Evolutionary conservation across 2,888 invertebrate species (phyloP), one percentile per base, ranked within the genome.

Genomic region (Rhagium mordax): DNA sequence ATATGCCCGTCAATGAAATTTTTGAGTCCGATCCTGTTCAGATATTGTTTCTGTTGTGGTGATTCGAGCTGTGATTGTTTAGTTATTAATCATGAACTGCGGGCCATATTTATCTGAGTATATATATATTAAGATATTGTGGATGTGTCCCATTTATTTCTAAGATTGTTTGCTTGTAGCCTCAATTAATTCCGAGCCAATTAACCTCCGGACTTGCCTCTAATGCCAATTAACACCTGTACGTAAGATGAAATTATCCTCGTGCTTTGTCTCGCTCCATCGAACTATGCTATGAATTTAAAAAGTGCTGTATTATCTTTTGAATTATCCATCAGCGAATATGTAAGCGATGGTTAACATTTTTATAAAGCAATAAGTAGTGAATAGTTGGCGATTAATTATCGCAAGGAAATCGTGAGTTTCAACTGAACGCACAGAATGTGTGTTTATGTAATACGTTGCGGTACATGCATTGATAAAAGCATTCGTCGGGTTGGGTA

Each of bases 261-360:
- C 57, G 15, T 57, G 27, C 29, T 29, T 57, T 27, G 57, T 15
- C 15, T 57, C 57, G 57, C 15, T 57, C 57, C 29, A 57, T 57
- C 15, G 57, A 57, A 24, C 57, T 57, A n/a, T n/a, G 27, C 27
- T 57, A 57, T 57, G 57, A n/a, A 27, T 57, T 57, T 24, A 33
- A 33, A 13, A 33, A 33, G 2, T 33, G 33, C 3, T 29, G 6
- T 33, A 13, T 10, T 0, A 33, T 33, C 13, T 33, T 3, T 10
- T 7, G 2, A 33, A 2, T 33, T 33, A 8, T 33, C 33, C 0
- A 33, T 13, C 33, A 8, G 13, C 33, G n/a, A 33, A 33, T 33
- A 33, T 33, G 10, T 33, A 33, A 33, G 33, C 3, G 33, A 10
- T 13, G 3, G 13, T 33, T 33, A 10, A 10, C 13, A 10, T 33